These are phyloP conservation scores for Drosophila cracens DNA, from an alignment of 2,888 invertebrate species.

Conservation along the genomic window DNA sequence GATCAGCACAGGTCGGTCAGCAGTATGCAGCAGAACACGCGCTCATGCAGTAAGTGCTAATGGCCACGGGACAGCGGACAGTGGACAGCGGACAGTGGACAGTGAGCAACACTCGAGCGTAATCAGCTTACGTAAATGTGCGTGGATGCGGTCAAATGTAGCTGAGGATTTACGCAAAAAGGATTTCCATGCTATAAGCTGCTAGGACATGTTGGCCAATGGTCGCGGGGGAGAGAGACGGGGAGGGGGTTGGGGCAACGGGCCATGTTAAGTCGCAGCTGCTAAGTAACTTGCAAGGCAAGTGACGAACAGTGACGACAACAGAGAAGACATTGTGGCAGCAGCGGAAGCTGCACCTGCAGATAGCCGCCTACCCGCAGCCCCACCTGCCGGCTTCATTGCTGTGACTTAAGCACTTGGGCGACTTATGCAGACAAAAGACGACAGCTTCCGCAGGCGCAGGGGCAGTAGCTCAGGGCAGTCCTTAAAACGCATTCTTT, in stretches of 20 bases:
- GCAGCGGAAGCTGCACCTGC: constrained; percentile 26
- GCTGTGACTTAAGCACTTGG: constrained; percentile 6
- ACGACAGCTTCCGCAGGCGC: background rate
- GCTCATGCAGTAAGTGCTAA: constrained; percentile 38
- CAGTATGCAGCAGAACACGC: background rate
- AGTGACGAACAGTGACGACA: constrained; percentile 21
- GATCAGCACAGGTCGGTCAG: background rate
- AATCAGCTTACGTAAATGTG: constrained; percentile 77
- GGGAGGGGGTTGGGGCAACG: background rate
- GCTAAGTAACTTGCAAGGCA: constrained; percentile 49
- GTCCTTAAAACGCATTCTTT: constrained; percentile 5
- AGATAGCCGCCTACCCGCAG: background rate
- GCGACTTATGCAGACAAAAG: constrained; percentile 14
- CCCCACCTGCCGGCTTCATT: background rate
- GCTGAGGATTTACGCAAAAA: constrained; percentile 64
- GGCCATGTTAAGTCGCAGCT: constrained; percentile 44
- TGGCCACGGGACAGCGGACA: constrained; percentile 48
- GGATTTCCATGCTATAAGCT: constrained; percentile 64
- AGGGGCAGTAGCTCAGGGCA: background rate
- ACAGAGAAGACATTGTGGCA: constrained; percentile 3
- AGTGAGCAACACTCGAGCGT: constrained; percentile 47
- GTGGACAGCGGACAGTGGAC: constrained; percentile 32
- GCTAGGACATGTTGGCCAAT: constrained; percentile 19
- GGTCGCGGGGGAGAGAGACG: background rate
- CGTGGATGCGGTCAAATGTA: constrained; percentile 70